These are phyloP conservation scores for Bucco capensis DNA, from an alignment of 2,113 vertebrate genomes.

Conservation along the genomic window DNA sequence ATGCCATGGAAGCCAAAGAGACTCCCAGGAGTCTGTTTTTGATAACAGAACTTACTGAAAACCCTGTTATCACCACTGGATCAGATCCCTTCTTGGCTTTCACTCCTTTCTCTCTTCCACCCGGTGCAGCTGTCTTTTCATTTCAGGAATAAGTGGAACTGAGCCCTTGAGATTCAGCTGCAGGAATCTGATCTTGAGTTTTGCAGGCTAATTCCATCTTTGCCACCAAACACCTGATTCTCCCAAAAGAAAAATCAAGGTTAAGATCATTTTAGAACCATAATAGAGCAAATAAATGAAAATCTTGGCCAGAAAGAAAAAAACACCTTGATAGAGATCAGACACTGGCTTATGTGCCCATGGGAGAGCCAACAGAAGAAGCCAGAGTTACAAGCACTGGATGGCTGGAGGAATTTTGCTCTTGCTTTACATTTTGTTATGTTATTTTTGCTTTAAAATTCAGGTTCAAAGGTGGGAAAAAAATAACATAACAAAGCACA, in stretches of 20 bases:
- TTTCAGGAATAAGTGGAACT: neutral
- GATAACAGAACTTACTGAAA: neutral
- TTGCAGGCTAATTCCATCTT: neutral
- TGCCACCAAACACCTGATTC: neutral
- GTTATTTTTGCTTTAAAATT: slow-evolving; percentile 31
- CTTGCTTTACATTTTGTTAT: slow-evolving; percentile 35
- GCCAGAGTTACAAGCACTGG: neutral
- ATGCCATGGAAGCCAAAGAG: neutral
- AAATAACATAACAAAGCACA: slow-evolving; percentile 14
- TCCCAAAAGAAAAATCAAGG: neutral
- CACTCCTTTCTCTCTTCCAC: neutral
- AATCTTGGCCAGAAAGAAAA: neutral
- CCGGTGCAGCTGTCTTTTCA: neutral
- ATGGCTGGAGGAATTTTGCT: slow-evolving; percentile 31
- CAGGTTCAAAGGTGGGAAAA: slow-evolving; percentile 34
- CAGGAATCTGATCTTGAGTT: neutral
- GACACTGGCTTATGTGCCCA: neutral
- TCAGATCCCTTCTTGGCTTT: neutral
- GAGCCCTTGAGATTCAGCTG: neutral
- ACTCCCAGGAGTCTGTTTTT: neutral
- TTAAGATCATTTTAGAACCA: neutral
- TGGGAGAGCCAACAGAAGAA: neutral
- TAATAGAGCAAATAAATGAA: slow-evolving; percentile 24
- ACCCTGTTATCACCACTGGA: neutral
- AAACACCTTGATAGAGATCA: neutral